A percentile compares a stretch with the other conserved stretches of the same genome.
Conservation (phyloP, 2,888 invertebrate genomes). For the Liodrosophila aerea region DNA sequence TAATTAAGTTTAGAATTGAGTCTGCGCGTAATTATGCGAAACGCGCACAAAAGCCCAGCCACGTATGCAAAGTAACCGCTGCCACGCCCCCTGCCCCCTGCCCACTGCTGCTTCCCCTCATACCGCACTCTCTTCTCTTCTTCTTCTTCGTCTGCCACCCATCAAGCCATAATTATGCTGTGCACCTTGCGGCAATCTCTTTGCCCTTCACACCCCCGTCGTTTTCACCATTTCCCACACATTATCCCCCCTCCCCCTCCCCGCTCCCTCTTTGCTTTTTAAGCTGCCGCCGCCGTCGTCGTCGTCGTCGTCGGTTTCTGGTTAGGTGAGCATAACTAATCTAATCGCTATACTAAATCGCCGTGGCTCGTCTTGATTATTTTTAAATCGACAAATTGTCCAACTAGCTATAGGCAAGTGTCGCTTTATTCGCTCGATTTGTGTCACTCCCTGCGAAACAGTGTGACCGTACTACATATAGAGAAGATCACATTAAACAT, state of each 20-base stretch:
- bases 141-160: too few species aligned
- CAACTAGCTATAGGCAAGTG: too few species aligned
- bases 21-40: slow-evolving; percentile 78
- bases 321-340: slow-evolving; percentile 71
- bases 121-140: too few species aligned
- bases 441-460: too few species aligned
- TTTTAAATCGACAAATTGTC: not conserved
- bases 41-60: slow-evolving; percentile 54
- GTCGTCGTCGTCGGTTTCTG: slow-evolving; percentile 40
- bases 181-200: slow-evolving; percentile 32
- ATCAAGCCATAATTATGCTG: slow-evolving; percentile 53
- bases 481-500: too few species aligned
- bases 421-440: not conserved
- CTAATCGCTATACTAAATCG: slow-evolving; percentile 59
- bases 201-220: not conserved
- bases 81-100: slow-evolving; percentile 10
- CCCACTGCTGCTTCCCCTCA: not conserved
- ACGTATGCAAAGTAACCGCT: slow-evolving; percentile 58
- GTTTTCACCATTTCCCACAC: not conserved
- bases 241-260: slow-evolving; percentile 7
- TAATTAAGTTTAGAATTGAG: slow-evolving; percentile 74
- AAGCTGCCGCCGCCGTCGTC: slow-evolving; percentile 59
- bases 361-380: not conserved
- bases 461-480: too few species aligned
- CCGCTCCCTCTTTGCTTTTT: slow-evolving; percentile 58